phyloP scores from a whole-genome alignment of 2,113 vertebrate genomes.

The Burhinus oedicnemus region DNA sequence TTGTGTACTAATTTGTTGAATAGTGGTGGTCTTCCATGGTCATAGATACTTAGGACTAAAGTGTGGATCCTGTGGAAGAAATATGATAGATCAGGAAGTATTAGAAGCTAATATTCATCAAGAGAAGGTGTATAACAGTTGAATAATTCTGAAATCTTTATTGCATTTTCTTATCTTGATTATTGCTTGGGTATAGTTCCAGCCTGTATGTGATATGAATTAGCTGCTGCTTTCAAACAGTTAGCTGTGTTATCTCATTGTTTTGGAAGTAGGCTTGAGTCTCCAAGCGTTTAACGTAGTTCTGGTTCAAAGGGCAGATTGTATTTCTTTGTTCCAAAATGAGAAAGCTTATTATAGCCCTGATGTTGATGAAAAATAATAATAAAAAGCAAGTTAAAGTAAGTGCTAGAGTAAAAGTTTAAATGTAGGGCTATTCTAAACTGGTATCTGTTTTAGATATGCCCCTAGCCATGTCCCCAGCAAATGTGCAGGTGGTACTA shows the following conservation, averaged over 20 bases:
- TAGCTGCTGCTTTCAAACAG: constrained; percentile 28
- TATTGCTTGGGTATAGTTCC: not conserved
- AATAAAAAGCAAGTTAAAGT: not conserved
- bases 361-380: not conserved
- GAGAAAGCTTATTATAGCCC: not conserved
- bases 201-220: not conserved
- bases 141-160: constrained; percentile 52
- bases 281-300: not conserved
- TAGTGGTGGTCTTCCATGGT: not conserved
- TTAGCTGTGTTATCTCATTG: not conserved
- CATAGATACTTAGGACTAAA: not conserved
- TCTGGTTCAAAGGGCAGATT: constrained; percentile 35
- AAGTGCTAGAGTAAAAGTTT: not conserved
- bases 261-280: constrained; percentile 22
- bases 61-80: not conserved
- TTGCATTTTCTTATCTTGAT: constrained; percentile 34
- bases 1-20: not conserved
- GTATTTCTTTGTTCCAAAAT: constrained; percentile 31
- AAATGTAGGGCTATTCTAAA: not conserved
- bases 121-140: constrained; percentile 4
- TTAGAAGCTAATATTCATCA: not conserved
- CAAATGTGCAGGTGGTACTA: not conserved
- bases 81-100: constrained; percentile 14
- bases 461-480: not conserved
- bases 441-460: not conserved